Conservation (phyloP, 2,888 invertebrate species). For the Ferrisia virgata region DNA sequence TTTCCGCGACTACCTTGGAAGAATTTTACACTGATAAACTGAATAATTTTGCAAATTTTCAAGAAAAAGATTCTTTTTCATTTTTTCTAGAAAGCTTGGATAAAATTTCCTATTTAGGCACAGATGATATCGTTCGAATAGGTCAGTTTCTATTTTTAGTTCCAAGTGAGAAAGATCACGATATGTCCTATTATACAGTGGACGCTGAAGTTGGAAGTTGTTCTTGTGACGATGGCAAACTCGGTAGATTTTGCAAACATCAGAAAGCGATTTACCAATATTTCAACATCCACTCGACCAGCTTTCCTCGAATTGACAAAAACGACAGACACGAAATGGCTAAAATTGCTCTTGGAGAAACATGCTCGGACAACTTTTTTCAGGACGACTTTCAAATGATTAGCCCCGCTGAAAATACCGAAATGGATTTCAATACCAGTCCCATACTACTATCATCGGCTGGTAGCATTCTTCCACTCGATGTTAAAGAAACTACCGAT, state of each 20-base stretch:
- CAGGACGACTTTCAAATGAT: not conserved
- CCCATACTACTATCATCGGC: too few species aligned
- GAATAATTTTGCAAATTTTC: not conserved
- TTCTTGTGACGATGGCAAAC: not conserved
- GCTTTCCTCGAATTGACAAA: not conserved
- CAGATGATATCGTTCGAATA: not conserved
- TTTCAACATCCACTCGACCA: not conserved
- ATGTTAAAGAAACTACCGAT: not conserved
- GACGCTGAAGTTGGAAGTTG: not conserved
- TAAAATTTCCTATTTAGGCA: not conserved
- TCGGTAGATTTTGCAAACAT: not conserved
- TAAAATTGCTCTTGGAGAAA: not conserved
- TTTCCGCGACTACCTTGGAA: not conserved
- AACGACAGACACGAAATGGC: not conserved
- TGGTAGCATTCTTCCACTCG: not conserved
- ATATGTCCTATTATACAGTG: not conserved
- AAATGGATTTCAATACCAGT: not conserved
- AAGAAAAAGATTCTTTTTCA: not conserved
- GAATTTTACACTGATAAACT: not conserved
- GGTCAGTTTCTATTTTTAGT: not conserved
- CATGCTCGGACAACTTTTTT: not conserved
- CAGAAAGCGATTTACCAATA: not conserved
- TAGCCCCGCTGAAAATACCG: not conserved
- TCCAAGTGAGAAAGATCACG: not conserved
- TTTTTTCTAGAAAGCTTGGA: not conserved